Evolutionary conservation across 2,113 vertebrate species (phyloP).

Genomic region (Eurypyga helias): DNA sequence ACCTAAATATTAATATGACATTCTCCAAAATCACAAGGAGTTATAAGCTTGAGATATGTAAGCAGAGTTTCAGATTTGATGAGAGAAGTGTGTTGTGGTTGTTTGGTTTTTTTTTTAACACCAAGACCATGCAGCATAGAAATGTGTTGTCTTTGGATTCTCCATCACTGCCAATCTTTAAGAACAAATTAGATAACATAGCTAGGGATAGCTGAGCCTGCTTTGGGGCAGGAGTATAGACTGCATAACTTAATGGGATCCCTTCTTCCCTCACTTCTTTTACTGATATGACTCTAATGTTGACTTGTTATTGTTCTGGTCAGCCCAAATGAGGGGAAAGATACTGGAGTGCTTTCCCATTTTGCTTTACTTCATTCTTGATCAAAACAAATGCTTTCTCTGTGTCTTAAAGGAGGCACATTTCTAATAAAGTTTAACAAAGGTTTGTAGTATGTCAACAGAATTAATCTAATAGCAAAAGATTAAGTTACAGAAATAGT

Average conservation of each 20-base stretch:
- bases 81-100: too few species aligned
- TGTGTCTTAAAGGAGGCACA: not conserved
- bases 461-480: not conserved
- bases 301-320: not conserved
- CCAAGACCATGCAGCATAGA: not conserved
- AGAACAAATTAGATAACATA: not conserved
- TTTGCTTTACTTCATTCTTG: not conserved
- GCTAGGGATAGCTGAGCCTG: not conserved
- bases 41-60: not conserved
- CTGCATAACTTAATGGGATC: not conserved
- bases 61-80: not conserved
- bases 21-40: not conserved
- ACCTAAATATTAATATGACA: not conserved
- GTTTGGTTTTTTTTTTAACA: not conserved
- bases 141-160: not conserved
- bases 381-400: not conserved
- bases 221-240: not conserved
- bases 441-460: not conserved
- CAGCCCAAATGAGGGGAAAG: not conserved
- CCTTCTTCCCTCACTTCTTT: not conserved
- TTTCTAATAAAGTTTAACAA: not conserved
- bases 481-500: not conserved
- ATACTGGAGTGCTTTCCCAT: not conserved
- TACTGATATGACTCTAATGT: rapidly evolving
- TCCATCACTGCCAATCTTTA: not conserved